Evolutionary conservation across 2,888 invertebrate species (phyloP), one percentile per base, ranked within the genome.

Genomic region (Strigamia transsilvanica): DNA sequence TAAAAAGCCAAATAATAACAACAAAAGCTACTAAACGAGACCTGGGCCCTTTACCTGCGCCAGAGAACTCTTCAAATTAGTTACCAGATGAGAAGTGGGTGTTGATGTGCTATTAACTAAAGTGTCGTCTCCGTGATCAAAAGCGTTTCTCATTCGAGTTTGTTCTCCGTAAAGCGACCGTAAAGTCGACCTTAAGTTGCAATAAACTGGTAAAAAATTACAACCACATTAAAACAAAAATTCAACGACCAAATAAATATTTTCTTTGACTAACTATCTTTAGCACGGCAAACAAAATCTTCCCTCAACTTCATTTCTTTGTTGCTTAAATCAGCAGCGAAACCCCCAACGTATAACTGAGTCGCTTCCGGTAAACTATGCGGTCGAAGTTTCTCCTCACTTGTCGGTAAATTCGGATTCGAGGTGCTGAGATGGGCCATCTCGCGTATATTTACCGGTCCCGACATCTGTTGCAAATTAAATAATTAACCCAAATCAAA

Each of bases 211-310:
- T 5, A 18, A 10, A 38, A 34, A 79, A 34, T 77, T 2, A 77
- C n/a, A 77, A 77, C 9, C 27, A 13, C n/a, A 34, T 27, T 77
- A 12, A 13, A n/a, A n/a, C n/a, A n/a, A n/a, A n/a, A n/a, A n/a
- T n/a, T n/a, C n/a, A n/a, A n/a, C n/a, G n/a, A n/a, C n/a, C n/a
- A 27, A 15, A 23, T 23, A 2, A 77, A 23, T 34, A n/a, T 78
- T 38, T 27, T 86, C 27, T 27, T n/a, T n/a, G n/a, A n/a, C 27
- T 27, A 27, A 91, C 93, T 90, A 86, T 92, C 92, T 87, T 92
- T 93, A 18, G 93, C 93, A 82, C 93, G 89, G 7, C 91, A 90
- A 0, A 92, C 89, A 87, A 93, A 93, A 88, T 93, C 93, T 83
- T 92, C 92, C 82, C 91, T 87, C n/a, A 91, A 86, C 84, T 88